Evolutionary conservation across 2,113 vertebrate species (phyloP).

Genomic region (chimpanzee (Pan troglodytes)): DNA sequence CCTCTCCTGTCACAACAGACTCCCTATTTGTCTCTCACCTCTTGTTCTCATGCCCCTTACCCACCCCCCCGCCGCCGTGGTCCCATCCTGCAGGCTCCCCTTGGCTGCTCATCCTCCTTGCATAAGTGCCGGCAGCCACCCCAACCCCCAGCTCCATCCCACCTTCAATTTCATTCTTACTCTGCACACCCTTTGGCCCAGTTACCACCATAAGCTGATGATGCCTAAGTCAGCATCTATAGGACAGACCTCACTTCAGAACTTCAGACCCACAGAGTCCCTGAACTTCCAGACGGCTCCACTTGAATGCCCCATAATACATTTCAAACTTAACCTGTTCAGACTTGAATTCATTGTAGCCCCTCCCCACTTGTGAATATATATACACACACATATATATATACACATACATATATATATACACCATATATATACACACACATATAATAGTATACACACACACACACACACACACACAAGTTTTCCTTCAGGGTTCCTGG

Average conservation of each 20-base stretch:
- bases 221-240: too few species aligned
- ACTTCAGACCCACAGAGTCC: not conserved
- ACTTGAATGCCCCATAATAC: not conserved
- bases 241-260: not conserved
- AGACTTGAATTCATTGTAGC: not conserved
- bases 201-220: not conserved
- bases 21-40: not conserved
- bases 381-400: not conserved
- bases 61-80: fast-evolving
- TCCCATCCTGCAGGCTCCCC: not conserved
- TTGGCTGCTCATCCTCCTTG: not conserved
- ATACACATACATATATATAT: too few species aligned
- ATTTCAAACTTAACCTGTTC: not conserved
- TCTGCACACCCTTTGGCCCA: not conserved
- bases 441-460: too few species aligned
- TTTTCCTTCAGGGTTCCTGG: not conserved
- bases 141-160: too few species aligned
- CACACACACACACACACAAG: too few species aligned
- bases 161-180: too few species aligned
- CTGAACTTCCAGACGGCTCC: not conserved
- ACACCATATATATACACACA: too few species aligned
- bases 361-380: not conserved
- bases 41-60: fast-evolving
- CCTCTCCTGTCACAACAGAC: not conserved
- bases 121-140: fast-evolving